Evolutionary conservation across 53 echinoderm and acorn worm species (phyloP).

Genomic region (Hippasteria phrygiana): DNA sequence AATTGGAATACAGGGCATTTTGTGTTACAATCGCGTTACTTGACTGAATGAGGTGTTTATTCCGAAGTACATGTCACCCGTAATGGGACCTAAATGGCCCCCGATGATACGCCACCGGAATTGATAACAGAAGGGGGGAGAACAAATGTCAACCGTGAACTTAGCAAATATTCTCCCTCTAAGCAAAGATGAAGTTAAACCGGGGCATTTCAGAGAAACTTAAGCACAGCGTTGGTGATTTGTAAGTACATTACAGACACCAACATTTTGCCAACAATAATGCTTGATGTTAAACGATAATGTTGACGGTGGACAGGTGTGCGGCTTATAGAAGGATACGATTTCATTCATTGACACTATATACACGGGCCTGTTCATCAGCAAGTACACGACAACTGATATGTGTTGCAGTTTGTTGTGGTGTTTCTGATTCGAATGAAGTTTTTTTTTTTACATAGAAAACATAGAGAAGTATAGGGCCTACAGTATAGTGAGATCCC

Average conservation of each 20-base stretch:
- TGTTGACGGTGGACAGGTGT: constrained; percentile 3
- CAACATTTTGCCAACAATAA: constrained; percentile 1
- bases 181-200: neutral
- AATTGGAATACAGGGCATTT: constrained; percentile 1
- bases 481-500: no score
- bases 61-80: constrained; percentile 13
- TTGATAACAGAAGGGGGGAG: neutral
- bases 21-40: constrained; percentile 47
- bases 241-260: neutral
- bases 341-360: no score
- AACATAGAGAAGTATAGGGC: no score
- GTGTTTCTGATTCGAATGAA: no score
- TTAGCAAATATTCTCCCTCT: neutral
- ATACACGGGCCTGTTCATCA: no score
- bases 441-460: no score
- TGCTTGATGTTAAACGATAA: neutral
- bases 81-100: neutral
- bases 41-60: constrained; percentile 33
- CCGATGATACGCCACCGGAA: neutral
- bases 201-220: neutral
- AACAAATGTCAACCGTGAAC: neutral
- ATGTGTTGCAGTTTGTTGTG: no score
- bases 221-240: neutral
- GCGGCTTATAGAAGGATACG: no score
- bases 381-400: no score